A percentile compares a stretch with the other conserved stretches of the same genome.
phyloP scores from a whole-genome alignment of 2,797 vertebrate genomes.

The Furcifer pardalis region DNA sequence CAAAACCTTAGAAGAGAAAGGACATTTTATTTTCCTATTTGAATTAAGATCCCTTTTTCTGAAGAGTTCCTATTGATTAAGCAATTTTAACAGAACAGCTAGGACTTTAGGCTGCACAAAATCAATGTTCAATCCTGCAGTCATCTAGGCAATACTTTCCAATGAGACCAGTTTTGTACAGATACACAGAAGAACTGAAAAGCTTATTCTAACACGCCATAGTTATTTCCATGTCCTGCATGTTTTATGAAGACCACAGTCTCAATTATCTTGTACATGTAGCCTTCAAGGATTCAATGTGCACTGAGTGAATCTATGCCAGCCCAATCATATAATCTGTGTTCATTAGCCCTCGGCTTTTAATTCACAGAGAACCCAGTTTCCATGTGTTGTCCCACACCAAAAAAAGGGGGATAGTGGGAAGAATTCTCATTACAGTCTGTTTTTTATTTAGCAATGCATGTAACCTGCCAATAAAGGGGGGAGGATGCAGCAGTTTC shows the following conservation, averaged over 20 bases:
- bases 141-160: too few relatives aligned
- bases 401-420: neutral
- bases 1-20: too few relatives aligned
- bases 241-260: neutral
- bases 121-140: too few relatives aligned
- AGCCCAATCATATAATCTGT: neutral
- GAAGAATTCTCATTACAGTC: neutral
- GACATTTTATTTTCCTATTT: too few relatives aligned
- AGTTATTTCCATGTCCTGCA: neutral
- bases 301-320: neutral
- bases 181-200: neutral
- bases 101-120: too few relatives aligned
- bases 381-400: neutral
- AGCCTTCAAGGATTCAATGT: neutral
- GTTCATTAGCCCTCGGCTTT: neutral
- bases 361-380: neutral
- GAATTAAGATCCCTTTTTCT: too few relatives aligned
- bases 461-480: constrained; percentile 3
- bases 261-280: neutral
- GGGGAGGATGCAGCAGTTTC: neutral
- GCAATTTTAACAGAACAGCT: too few relatives aligned
- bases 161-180: neutral
- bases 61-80: too few relatives aligned
- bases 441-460: neutral
- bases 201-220: neutral